Base-by-base conservation (phyloP, 2,113 vertebrate genomes). In the Leucopsar rothschildi region DNA sequence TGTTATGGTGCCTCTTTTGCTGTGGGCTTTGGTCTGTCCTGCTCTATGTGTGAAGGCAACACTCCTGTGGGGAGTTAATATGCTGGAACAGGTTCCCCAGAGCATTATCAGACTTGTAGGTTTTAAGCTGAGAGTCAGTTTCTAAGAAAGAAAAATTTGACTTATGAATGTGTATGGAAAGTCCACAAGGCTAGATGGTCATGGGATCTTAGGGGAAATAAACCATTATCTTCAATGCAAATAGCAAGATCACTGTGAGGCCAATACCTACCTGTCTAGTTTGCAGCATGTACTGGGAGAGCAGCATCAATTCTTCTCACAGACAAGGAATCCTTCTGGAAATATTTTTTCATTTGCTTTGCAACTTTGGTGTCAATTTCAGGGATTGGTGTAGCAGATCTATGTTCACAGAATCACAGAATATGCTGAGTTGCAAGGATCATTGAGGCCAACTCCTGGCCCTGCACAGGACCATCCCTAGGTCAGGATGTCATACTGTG, bases 21-120 rank as follows among this genome's bases (percentile, higher is more conserved):
- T 70, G 21, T 59, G 9, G 40, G 8, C 5, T 27, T 73, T 7
- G 0, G 6, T 69, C 22, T 72, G n/a, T 64, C 31, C 21, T 53
- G 6, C 33, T 65, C 1, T 0, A 3, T 0, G 0, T 15, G 7
- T 42, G 29, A 76, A 68, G 47, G 18, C 45, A 91, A 11, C 5
- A 1, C 5, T 64, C 24, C 49, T 9, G 2, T 24, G 20, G 11
- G 20, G 29, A 52, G 24, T 37, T 70, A 42, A 23, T 68, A 3
- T 23, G 8, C 44, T 91, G 70, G 33, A 87, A 57, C 5, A 29
- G 15, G 56, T 64, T 69, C 63, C 12, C 12, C 23, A 61, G 56
- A 5, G 15, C 27, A 18, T 65, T 81, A 33, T 21, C 15, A 35
- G 19, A 35, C 42, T 39, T 63, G 12, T 4, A 56, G 27, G 9